Percentiles rank a stretch among this genome's conserved stretches.
These are phyloP conservation scores for Cryptus armator DNA, from an alignment of 2,888 invertebrate species.

Conservation along the genomic window DNA sequence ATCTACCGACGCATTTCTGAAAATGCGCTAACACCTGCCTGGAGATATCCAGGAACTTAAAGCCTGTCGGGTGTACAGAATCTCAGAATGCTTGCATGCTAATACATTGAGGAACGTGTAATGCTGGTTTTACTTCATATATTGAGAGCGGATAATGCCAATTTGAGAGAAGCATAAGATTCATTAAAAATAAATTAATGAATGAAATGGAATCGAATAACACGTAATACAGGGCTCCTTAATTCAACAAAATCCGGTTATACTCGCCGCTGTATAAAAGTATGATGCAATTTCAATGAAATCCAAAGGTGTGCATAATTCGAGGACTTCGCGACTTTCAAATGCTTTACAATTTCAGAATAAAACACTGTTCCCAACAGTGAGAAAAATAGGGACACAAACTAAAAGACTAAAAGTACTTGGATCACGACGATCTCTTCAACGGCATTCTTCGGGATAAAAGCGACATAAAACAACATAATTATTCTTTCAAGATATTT, in stretches of 20 bases:
- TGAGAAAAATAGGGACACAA: neutral
- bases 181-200: conserved; percentile 47
- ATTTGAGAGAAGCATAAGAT: conserved; percentile 47
- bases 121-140: conserved; percentile 40
- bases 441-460: neutral
- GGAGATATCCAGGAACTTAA: conserved; percentile 42
- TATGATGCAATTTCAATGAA: neutral
- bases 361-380: too few species aligned
- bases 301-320: neutral
- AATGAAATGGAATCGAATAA: conserved; percentile 11
- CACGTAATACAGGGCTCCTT: too few species aligned
- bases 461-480: neutral
- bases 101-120: conserved; percentile 14
- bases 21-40: conserved; percentile 50
- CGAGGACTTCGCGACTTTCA: neutral
- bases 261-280: too few species aligned
- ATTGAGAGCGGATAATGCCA: conserved; percentile 24
- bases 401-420: too few species aligned
- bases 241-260: too few species aligned
- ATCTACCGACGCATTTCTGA: conserved; percentile 56
- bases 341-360: neutral
- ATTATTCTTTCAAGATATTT: neutral
- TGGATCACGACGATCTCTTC: neutral
- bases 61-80: neutral
- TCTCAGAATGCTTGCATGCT: too few species aligned